Evolutionary conservation across 1,140 invertebrate genomes (phyloP).

Genomic region (Acromyrmex heyeri): DNA sequence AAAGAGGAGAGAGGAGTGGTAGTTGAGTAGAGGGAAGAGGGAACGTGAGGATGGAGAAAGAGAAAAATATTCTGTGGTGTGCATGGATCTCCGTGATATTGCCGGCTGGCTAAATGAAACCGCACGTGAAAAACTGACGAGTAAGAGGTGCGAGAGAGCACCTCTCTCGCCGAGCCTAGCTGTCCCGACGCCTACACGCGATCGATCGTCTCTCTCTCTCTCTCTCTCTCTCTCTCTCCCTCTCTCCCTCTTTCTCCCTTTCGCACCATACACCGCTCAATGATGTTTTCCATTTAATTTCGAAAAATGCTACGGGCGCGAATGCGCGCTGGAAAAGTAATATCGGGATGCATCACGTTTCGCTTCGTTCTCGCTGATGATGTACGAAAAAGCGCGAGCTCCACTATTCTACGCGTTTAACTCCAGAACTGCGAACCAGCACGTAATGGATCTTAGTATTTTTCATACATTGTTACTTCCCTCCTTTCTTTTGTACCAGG

Average conservation of each 20-base stretch:
- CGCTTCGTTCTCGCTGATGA: conserved; percentile 47
- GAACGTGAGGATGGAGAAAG: conserved; percentile 60
- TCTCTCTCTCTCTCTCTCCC: conserved; percentile 42
- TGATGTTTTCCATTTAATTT: conserved; percentile 65
- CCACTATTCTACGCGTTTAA: conserved; percentile 49
- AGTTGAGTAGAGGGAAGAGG: conserved; percentile 31
- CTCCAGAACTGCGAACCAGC: conserved; percentile 19
- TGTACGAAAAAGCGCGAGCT: conserved; percentile 32
- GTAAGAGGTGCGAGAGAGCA: conserved; percentile 76
- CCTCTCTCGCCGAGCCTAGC: conserved; percentile 62
- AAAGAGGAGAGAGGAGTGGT: conserved; percentile 41
- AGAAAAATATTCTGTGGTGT: conserved; percentile 66
- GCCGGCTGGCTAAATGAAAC: conserved; percentile 83
- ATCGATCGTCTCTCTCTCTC: conserved; percentile 64
- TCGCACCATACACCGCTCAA: conserved; percentile 40
- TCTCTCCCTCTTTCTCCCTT: not conserved
- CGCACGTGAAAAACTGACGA: conserved; percentile 84
- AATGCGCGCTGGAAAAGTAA: conserved; percentile 47
- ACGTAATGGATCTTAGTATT: conserved; percentile 49
- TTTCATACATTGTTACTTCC: conserved; percentile 22
- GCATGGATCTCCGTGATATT: conserved; percentile 74
- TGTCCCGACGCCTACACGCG: conserved; percentile 74
- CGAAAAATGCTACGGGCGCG: conserved; percentile 52
- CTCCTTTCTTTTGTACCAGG: not conserved
- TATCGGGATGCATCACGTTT: conserved; percentile 57